Evolutionary conservation across 53 echinoderm and acorn worm species (phyloP).

Genomic region (Henricia sp.): DNA sequence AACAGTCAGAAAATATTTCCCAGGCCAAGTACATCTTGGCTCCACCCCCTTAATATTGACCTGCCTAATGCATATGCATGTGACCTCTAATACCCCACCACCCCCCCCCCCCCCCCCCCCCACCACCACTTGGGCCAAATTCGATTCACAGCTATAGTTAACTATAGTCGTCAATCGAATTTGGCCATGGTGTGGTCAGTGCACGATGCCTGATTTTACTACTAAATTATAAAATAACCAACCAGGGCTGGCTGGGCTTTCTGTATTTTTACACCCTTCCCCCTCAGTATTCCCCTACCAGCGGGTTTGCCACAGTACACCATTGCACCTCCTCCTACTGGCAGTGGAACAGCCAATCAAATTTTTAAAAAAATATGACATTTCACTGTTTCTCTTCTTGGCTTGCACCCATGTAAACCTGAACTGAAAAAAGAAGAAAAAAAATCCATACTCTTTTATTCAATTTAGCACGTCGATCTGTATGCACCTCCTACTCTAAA

Average conservation of each 20-base stretch:
- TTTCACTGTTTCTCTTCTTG: background rate
- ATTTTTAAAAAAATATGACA: background rate
- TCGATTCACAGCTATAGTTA: too few relatives aligned
- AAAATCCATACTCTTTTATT: too few relatives aligned
- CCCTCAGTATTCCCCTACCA: conserved; percentile 22
- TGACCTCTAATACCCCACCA: background rate
- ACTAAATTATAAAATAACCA: conserved; percentile 9
- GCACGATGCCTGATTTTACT: conserved; percentile 36
- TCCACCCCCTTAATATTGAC: background rate
- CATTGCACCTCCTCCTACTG: background rate
- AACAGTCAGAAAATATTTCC: too few relatives aligned
- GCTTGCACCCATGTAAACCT: background rate
- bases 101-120: too few relatives aligned
- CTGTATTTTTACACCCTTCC: background rate
- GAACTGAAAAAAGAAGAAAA: too few relatives aligned
- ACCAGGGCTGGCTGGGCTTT: conserved; percentile 53
- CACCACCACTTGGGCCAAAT: too few relatives aligned
- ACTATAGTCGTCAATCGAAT: too few relatives aligned
- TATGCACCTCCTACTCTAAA: background rate
- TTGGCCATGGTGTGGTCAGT: too few relatives aligned
- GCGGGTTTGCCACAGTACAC: conserved; percentile 51
- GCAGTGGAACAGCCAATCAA: too few relatives aligned
- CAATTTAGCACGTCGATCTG: background rate
- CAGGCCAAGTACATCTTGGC: too few relatives aligned
- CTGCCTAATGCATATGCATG: conserved; percentile 35